Percentiles rank a stretch among this genome's conserved stretches.
Evolutionary conservation across 1,140 invertebrate species (phyloP).

Genomic region (Tribolium castaneum): DNA sequence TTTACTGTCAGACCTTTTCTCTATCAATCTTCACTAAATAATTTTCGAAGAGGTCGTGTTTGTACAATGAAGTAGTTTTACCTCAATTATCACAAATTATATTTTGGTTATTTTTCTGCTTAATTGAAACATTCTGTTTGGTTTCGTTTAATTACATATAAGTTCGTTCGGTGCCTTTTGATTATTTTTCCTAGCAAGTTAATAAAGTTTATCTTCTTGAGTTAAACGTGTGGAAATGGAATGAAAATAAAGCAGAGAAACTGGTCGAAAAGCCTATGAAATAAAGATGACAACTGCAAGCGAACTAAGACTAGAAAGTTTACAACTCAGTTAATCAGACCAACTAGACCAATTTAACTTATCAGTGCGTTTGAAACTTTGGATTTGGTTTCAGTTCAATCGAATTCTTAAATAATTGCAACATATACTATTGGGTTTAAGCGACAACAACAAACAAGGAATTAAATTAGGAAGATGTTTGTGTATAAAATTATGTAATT

Average conservation of each 20-base stretch:
- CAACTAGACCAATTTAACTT: constrained; percentile 11
- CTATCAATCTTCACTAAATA: constrained; percentile 28
- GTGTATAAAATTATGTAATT: too few species aligned
- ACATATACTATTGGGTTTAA: not conserved
- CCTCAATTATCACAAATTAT: not conserved
- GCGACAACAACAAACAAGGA: too few species aligned
- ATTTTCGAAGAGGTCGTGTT: constrained; percentile 1
- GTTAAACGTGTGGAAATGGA: constrained; percentile 10
- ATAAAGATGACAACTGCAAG: not conserved
- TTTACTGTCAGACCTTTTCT: constrained; percentile 12
- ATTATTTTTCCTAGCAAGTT: constrained; percentile 11
- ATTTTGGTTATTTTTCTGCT: too few species aligned
- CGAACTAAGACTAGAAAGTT: not conserved
- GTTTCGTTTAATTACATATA: too few species aligned
- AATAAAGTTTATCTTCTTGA: constrained; percentile 13
- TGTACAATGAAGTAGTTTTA: constrained; percentile 7
- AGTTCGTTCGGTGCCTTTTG: too few species aligned
- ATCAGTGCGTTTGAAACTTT: not conserved
- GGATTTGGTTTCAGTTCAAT: not conserved
- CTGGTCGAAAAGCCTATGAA: not conserved
- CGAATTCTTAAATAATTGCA: not conserved
- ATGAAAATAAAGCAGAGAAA: constrained; percentile 20
- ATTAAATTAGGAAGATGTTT: too few species aligned
- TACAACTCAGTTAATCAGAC: not conserved
- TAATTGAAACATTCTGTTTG: too few species aligned